These are phyloP conservation scores for Erebia palarica DNA, from an alignment of 2,888 invertebrate species.

Conservation along the genomic window DNA sequence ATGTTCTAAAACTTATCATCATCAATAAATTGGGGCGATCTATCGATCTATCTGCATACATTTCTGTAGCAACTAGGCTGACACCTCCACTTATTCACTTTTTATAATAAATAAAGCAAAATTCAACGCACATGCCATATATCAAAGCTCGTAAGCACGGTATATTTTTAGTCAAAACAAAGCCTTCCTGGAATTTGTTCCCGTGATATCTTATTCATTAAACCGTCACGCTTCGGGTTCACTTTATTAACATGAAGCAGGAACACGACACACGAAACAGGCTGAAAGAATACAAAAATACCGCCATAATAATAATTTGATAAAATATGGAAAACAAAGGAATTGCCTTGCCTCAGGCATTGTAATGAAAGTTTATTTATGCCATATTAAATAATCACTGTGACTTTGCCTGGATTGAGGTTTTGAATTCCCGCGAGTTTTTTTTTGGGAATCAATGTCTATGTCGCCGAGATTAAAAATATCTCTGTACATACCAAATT, in stretches of 20 bases:
- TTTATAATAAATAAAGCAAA: background rate
- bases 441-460: no score
- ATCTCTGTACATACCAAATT: no score
- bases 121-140: constrained; percentile 1
- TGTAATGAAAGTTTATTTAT: background rate
- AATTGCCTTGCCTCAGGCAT: background rate
- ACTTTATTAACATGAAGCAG: constrained; percentile 6
- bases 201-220: constrained; percentile 15
- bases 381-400: no score
- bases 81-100: no score
- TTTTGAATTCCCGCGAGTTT: no score
- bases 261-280: background rate
- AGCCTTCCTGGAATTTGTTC: background rate
- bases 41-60: no score
- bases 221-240: constrained; percentile 9
- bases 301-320: constrained; percentile 6
- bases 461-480: no score
- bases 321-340: constrained; percentile 5
- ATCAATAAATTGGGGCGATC: no score
- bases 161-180: constrained; percentile 9
- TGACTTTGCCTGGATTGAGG: no score
- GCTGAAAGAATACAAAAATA: constrained; percentile 11
- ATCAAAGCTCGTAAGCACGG: background rate
- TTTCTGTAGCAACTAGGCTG: no score
- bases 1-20: no score